A percentile compares a stretch with the other conserved stretches of the same genome.
phyloP scores from a whole-genome alignment of 1,140 invertebrate genomes.

The Leptestheria dahalacensis region DNA sequence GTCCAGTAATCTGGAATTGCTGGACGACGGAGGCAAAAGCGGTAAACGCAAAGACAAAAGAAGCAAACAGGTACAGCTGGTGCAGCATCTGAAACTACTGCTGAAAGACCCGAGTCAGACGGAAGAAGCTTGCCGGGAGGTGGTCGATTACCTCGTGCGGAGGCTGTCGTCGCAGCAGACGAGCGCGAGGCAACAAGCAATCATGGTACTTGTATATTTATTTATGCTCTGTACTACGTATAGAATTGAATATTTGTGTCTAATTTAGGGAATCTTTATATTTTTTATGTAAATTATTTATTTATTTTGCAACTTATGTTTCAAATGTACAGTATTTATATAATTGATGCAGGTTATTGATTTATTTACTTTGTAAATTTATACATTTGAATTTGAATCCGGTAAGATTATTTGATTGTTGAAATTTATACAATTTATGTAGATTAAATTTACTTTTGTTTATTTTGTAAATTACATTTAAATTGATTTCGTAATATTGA shows the following conservation, averaged over 20 bases:
- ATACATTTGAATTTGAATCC: neutral
- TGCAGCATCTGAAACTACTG: constrained; percentile 48
- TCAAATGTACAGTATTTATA: too few species aligned
- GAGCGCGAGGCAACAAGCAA: constrained; percentile 56
- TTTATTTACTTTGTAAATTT: neutral
- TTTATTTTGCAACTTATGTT: too few species aligned
- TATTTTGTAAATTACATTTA: neutral
- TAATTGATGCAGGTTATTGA: too few species aligned
- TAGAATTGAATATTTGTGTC: constrained; percentile 2
- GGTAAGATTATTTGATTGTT: too few species aligned
- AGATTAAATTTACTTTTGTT: too few species aligned
- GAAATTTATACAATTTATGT: too few species aligned
- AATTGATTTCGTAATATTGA: too few species aligned
- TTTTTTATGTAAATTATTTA: too few species aligned
- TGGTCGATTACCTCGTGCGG: constrained; percentile 81
- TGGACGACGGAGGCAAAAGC: constrained; percentile 30
- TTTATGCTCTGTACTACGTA: constrained; percentile 8
- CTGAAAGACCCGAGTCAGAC: constrained; percentile 37
- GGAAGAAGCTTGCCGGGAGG: constrained; percentile 50
- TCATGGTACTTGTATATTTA: constrained; percentile 33
- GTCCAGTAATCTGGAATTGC: constrained; percentile 6
- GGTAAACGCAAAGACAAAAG: constrained; percentile 33
- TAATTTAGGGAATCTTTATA: too few species aligned
- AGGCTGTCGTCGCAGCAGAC: constrained; percentile 67
- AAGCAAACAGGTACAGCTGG: constrained; percentile 60